Evolutionary conservation across 2,888 invertebrate genomes (phyloP), one percentile per base, ranked within the genome.

Genomic region (Phorcus lineatus): DNA sequence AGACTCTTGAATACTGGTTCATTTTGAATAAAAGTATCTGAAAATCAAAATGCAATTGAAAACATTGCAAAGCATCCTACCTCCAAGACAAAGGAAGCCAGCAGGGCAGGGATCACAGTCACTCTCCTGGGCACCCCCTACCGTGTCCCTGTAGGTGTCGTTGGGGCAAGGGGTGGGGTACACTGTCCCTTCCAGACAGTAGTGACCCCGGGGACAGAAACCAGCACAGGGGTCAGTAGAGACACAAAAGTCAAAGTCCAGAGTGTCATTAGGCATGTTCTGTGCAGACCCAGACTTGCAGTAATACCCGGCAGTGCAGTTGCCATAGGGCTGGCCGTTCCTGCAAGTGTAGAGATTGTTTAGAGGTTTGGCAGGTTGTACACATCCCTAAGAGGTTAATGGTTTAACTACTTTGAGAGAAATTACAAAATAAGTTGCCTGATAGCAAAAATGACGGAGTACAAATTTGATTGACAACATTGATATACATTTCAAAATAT

Each of bases 101-200:
- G 90, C 89, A n/a, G 91, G 91, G 84, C 92, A 92, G 1, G 86
- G 83, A 7, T 80, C 80, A 84, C 92, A 92, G 77, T 92, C 92
- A 17, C 85, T 79, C 19, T 86, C 82, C 47, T 86, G 83, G 22
- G 85, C 85, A 0, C 89, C 92, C 17, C 92, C 92, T 0, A 86
- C 84, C 9, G 81, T 85, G 36, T 86, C 83, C 19, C 91, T 83
- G 78, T 88, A 88, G 0, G 91, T 92, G 83, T 91, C 86, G 40
- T 89, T 88, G 7, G 92, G 91, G 83, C 92, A 92, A 0, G 91
- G 88, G 0, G 83, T 77, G 0, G 92, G 92, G 17, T 86, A 76
- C 7, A 80, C 31, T 0, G 88, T 88, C 13, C 91, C 91, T 28
- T 86, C 83, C 31, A 85, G 88, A 82, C 92, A 92, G 85, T 90